Conservation (phyloP, 2,113 vertebrate genomes). For the Pluvianellus socialis region DNA sequence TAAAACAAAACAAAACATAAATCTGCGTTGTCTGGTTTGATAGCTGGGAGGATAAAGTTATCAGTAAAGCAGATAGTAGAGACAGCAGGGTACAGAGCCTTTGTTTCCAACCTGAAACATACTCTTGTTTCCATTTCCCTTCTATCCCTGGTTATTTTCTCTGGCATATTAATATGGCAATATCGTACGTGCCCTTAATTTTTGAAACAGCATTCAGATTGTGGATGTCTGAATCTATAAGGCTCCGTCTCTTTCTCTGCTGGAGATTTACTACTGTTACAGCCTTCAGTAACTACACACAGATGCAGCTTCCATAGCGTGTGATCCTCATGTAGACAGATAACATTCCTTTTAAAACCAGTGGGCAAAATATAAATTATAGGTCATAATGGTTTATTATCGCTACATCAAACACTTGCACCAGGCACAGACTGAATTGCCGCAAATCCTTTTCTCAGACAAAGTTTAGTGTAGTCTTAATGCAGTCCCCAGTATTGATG, state of each 20-base stretch:
- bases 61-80: not conserved
- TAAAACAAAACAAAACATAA: conserved; percentile 1
- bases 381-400: conserved; percentile 3
- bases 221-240: not conserved
- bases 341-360: not conserved
- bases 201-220: not conserved
- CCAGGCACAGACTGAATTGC: not conserved
- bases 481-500: not conserved
- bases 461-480: not conserved
- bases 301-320: conserved; percentile 36
- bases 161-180: not conserved
- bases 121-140: not conserved
- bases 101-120: not conserved
- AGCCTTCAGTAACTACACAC: conserved; percentile 36
- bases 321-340: conserved; percentile 35
- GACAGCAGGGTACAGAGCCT: not conserved
- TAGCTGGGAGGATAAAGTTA: conserved; percentile 11
- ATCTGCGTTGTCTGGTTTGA: conserved; percentile 1
- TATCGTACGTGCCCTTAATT: not conserved
- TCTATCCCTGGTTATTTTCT: conserved; percentile 4
- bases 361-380: conserved; percentile 41
- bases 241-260: not conserved
- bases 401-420: conserved; percentile 18
- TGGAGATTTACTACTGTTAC: conserved; percentile 44
- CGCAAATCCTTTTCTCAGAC: conserved; percentile 6